Conservation (phyloP, 2,797 vertebrate species). For the Chaetodon trifasciatus region DNA sequence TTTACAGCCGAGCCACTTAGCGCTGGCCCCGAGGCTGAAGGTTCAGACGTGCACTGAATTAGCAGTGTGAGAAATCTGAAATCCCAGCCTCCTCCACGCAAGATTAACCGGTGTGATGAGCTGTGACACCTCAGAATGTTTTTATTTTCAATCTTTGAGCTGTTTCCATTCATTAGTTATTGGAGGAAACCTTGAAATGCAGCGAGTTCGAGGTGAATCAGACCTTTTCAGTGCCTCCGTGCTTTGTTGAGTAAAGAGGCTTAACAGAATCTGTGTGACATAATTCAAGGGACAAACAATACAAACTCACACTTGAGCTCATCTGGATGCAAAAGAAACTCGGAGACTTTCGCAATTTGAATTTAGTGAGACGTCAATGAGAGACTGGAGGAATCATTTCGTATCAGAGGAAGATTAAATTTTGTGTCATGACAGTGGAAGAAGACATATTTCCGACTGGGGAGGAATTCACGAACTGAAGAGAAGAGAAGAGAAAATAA, state of each 20-base stretch:
- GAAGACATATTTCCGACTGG: no score
- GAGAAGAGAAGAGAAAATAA: no score
- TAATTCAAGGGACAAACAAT: background rate
- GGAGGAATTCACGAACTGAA: no score
- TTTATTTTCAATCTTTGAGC: background rate
- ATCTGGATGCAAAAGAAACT: background rate
- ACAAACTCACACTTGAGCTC: background rate
- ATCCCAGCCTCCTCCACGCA: background rate
- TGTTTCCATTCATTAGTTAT: background rate
- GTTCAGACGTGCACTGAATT: background rate
- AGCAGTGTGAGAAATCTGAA: background rate
- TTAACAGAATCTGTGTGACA: background rate
- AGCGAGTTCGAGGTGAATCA: background rate
- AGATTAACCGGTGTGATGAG: background rate
- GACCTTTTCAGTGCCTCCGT: background rate
- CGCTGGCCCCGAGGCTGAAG: background rate
- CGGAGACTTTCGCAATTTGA: no score
- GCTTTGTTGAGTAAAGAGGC: background rate
- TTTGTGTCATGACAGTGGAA: background rate
- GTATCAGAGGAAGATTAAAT: background rate
- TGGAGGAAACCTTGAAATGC: background rate
- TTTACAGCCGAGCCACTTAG: conserved; percentile 33
- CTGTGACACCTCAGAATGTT: background rate
- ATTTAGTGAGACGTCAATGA: no score
- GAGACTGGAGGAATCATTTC: background rate